These are phyloP conservation scores for Eubasilissa regina DNA, from an alignment of 1,140 invertebrate species.

Conservation along the genomic window DNA sequence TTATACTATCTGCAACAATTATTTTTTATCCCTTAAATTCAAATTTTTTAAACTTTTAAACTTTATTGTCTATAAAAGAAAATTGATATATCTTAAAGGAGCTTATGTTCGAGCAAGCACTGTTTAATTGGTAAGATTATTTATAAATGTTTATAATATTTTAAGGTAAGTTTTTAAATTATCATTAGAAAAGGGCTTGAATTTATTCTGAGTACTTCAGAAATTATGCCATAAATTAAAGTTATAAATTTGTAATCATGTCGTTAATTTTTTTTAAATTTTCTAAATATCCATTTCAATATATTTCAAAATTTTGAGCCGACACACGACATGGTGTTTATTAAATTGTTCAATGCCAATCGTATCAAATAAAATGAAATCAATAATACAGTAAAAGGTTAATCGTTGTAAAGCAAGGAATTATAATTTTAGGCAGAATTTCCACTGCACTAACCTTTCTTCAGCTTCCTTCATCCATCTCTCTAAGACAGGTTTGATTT, in stretches of 20 bases:
- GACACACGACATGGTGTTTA: not conserved
- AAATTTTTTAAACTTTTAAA: too few species aligned
- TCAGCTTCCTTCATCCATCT: constrained; percentile 98
- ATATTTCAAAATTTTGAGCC: not conserved
- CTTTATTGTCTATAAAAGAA: too few species aligned
- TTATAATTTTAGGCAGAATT: constrained; percentile 47
- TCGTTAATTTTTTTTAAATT: too few species aligned
- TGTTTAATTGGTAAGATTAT: not conserved
- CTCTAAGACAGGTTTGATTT: constrained; percentile 98
- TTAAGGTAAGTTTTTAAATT: not conserved
- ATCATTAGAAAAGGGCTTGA: constrained; percentile 1
- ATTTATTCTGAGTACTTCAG: constrained; percentile 39
- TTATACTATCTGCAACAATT: too few species aligned
- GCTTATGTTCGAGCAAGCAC: not conserved
- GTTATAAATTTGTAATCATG: not conserved
- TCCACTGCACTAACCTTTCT: constrained; percentile 85
- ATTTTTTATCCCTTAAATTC: too few species aligned
- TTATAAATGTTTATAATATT: not conserved
- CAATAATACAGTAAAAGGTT: constrained; percentile 3
- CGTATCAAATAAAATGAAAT: not conserved
- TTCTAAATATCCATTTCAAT: too few species aligned
- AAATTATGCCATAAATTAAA: constrained; percentile 43
- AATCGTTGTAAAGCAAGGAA: constrained; percentile 4
- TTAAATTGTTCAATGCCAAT: constrained; percentile 15
- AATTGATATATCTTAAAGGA: too few species aligned